Conservation (phyloP, 1,140 invertebrate species). For the Drosophila saltans region DNA sequence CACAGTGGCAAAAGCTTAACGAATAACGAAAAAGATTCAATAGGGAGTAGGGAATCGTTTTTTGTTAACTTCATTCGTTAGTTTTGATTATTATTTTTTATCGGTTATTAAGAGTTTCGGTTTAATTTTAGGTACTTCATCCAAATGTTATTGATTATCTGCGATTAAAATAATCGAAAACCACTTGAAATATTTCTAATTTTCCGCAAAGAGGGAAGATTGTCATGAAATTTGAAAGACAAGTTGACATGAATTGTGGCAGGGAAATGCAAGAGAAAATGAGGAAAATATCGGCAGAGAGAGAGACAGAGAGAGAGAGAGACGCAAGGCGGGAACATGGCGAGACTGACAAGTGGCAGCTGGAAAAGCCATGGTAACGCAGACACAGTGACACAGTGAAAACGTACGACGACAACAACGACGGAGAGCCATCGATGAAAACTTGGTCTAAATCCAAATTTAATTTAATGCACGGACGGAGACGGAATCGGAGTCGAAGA, state of each 20-base stretch:
- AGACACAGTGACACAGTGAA: constrained; percentile 53
- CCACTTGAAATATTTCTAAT: constrained; percentile 26
- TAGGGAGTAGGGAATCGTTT: too few species aligned
- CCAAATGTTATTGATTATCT: neutral
- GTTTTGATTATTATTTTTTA: too few species aligned
- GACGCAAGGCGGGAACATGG: neutral
- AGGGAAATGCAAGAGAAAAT: constrained; percentile 58
- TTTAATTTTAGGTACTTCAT: too few species aligned
- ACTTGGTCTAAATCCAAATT: constrained; percentile 76
- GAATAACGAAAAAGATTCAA: too few species aligned
- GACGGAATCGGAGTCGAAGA: constrained; percentile 47
- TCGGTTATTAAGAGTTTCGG: too few species aligned
- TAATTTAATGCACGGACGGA: constrained; percentile 81
- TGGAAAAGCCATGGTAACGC: constrained; percentile 30
- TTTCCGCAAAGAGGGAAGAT: constrained; percentile 37
- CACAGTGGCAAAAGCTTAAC: too few species aligned
- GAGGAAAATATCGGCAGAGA: neutral
- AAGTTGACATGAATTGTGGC: constrained; percentile 58
- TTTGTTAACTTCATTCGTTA: too few species aligned
- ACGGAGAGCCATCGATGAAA: constrained; percentile 47
- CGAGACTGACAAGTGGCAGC: constrained; percentile 58
- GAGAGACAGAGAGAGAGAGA: neutral
- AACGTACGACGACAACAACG: constrained; percentile 51
- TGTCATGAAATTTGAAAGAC: constrained; percentile 68
- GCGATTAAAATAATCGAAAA: constrained; percentile 20